These are phyloP conservation scores for Malurus elegans DNA, from an alignment of 2,113 vertebrate species.

Conservation along the genomic window DNA sequence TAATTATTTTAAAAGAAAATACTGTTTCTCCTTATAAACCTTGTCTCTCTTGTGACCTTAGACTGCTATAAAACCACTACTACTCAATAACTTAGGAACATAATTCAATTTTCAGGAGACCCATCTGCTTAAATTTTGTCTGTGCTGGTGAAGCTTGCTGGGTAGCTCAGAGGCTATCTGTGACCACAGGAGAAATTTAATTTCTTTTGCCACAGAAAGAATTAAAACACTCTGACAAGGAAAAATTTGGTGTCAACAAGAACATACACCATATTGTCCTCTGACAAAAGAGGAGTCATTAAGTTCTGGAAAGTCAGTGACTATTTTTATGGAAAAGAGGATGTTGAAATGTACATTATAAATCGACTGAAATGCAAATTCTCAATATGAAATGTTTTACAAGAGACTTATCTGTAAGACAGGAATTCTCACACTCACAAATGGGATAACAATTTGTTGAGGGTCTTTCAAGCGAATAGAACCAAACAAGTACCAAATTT, in stretches of 20 bases:
- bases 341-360: background rate
- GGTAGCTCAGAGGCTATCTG: background rate
- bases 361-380: background rate
- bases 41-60: background rate
- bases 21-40: background rate
- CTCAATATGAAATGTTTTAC: background rate
- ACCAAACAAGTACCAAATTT: background rate
- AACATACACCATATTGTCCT: background rate
- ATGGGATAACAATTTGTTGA: background rate
- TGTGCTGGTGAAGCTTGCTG: background rate
- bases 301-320: background rate
- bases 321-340: background rate
- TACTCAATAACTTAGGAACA: background rate
- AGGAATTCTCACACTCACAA: background rate
- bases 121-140: background rate
- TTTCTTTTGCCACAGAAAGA: background rate
- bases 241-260: background rate
- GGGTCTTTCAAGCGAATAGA: background rate
- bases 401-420: background rate
- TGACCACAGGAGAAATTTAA: background rate
- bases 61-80: background rate
- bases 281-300: background rate
- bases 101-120: background rate
- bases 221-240: background rate
- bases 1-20: background rate